Percentiles rank a stretch among this genome's conserved stretches.
Evolutionary conservation across 1,140 invertebrate species (phyloP).

Genomic region (Drosophila murphyi): DNA sequence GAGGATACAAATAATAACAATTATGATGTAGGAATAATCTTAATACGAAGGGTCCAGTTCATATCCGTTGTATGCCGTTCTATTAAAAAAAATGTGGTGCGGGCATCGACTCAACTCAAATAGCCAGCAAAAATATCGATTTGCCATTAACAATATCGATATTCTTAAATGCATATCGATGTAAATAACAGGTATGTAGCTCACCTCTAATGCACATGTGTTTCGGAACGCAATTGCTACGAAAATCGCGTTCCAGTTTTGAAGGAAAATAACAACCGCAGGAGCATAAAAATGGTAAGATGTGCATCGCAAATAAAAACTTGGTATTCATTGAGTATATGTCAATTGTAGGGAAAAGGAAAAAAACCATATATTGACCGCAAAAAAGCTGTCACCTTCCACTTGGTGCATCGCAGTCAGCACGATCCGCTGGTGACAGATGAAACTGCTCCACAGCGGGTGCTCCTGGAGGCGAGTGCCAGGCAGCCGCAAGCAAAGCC

Average conservation of each 20-base stretch:
- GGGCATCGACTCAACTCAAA: background rate
- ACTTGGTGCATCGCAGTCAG: conserved; percentile 96
- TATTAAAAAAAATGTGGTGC: too few species aligned
- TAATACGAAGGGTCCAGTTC: too few species aligned
- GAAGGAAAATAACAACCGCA: background rate
- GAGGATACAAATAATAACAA: too few species aligned
- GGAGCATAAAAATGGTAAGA: conserved; percentile 30
- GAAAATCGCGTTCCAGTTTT: background rate
- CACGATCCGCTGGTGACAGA: conserved; percentile 95
- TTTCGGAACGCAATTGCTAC: conserved; percentile 19
- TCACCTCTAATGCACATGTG: conserved; percentile 46
- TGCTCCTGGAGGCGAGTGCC: conserved; percentile 87
- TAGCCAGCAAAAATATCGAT: background rate
- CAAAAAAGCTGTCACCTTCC: conserved; percentile 95
- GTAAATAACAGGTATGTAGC: background rate
- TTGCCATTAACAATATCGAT: background rate
- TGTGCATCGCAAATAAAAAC: background rate
- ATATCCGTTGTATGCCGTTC: too few species aligned
- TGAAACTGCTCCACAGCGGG: conserved; percentile 94
- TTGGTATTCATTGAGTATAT: background rate
- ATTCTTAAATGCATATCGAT: background rate
- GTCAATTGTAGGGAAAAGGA: conserved; percentile 87
- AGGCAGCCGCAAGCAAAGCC: conserved; percentile 54
- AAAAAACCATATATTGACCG: conserved; percentile 96
- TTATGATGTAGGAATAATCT: too few species aligned